These are phyloP conservation scores for Propsilocerus akamusi DNA, from an alignment of 1,140 invertebrate genomes.

Conservation along the genomic window DNA sequence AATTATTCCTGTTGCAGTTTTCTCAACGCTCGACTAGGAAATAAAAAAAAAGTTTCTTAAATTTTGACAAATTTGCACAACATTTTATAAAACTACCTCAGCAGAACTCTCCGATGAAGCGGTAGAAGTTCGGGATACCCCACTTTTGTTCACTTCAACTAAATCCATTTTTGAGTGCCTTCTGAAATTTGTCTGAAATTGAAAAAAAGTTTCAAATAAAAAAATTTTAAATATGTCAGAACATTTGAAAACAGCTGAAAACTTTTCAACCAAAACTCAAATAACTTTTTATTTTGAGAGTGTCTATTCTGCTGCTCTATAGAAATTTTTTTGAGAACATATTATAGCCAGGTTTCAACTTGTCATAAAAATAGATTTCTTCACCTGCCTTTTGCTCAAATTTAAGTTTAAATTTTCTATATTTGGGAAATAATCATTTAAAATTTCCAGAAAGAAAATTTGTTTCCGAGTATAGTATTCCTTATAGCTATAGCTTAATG, in stretches of 20 bases:
- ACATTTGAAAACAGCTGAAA: not conserved
- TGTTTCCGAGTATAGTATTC: too few species aligned
- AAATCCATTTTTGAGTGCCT: not conserved
- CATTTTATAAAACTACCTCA: not conserved
- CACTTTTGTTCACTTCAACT: not conserved
- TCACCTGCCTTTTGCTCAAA: not conserved
- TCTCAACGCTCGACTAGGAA: not conserved
- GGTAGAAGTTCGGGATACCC: not conserved
- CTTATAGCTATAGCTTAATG: too few species aligned
- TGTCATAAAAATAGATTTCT: constrained; percentile 3
- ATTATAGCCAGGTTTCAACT: not conserved
- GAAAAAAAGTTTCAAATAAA: too few species aligned
- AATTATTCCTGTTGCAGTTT: not conserved
- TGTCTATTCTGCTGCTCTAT: not conserved
- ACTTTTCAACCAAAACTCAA: not conserved
- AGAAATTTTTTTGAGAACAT: not conserved
- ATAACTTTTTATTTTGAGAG: not conserved
- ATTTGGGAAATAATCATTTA: too few species aligned
- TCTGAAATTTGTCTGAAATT: not conserved
- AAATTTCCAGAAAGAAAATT: too few species aligned
- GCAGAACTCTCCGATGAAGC: constrained; percentile 1
- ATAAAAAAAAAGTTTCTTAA: not conserved
- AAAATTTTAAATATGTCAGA: not conserved
- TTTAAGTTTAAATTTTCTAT: too few species aligned
- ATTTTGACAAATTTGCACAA: not conserved